phyloP scores from a whole-genome alignment of 2,888 invertebrate species.

The Agonopterix arenella region DNA sequence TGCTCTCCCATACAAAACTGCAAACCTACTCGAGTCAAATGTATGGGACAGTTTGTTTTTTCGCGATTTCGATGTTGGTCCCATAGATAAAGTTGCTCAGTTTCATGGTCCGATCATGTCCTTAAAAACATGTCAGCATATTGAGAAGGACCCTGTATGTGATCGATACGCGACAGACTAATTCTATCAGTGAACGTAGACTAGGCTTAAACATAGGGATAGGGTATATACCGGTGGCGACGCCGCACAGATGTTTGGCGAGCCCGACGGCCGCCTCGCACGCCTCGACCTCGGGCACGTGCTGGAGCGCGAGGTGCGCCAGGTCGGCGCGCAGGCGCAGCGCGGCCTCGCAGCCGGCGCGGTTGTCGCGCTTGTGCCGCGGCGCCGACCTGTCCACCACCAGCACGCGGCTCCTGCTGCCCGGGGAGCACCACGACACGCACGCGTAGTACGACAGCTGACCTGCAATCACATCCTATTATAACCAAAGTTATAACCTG shows the following conservation, averaged over 20 bases:
- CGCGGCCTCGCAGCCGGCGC: slow-evolving; percentile 26
- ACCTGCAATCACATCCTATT: slow-evolving; percentile 54
- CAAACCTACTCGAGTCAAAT: too few species aligned
- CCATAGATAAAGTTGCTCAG: too few species aligned
- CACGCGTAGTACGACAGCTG: slow-evolving; percentile 88
- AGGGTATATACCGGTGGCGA: slow-evolving; percentile 82
- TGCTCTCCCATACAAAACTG: too few species aligned
- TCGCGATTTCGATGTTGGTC: too few species aligned
- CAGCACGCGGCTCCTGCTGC: slow-evolving; percentile 77
- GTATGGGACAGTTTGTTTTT: too few species aligned
- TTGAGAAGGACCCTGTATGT: too few species aligned
- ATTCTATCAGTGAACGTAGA: neutral
- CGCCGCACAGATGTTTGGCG: slow-evolving; percentile 94
- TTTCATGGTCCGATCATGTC: too few species aligned
- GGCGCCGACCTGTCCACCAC: slow-evolving; percentile 88
- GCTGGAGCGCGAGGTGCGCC: slow-evolving; percentile 80
- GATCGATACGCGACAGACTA: neutral
- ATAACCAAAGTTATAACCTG: too few species aligned
- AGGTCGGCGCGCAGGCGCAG: slow-evolving; percentile 87
- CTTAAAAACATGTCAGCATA: too few species aligned
- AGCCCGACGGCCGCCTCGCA: slow-evolving; percentile 80
- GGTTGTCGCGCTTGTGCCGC: slow-evolving; percentile 86
- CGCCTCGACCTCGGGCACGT: slow-evolving; percentile 45
- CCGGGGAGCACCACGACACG: slow-evolving; percentile 67
- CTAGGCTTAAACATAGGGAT: neutral